These are phyloP conservation scores for Liodrosophila aerea DNA, from an alignment of 2,888 invertebrate genomes.

Conservation along the genomic window DNA sequence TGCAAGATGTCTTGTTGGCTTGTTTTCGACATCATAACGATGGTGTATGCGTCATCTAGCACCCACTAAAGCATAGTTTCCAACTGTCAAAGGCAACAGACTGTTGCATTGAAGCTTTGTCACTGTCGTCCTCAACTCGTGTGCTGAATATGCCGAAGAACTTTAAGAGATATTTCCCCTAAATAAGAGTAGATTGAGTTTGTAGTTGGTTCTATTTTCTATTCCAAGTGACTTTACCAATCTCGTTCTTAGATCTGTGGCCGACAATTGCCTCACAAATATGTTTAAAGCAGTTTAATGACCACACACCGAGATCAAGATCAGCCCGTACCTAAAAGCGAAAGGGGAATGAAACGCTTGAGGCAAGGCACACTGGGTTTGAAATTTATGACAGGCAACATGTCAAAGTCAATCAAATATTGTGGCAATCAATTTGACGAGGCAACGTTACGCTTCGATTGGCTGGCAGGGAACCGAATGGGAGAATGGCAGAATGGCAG, in stretches of 20 bases:
- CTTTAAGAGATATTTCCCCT: too few relatives aligned
- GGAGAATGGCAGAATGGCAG: too few relatives aligned
- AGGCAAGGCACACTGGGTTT: conserved; percentile 12
- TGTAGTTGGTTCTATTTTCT: too few relatives aligned
- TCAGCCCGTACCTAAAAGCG: conserved; percentile 20
- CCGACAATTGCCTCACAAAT: conserved; percentile 25
- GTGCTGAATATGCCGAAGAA: conserved; percentile 22
- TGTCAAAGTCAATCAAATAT: conserved; percentile 81
- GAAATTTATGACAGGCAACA: conserved; percentile 79
- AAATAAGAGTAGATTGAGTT: too few relatives aligned
- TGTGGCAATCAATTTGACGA: conserved; percentile 78
- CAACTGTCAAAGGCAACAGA: conserved; percentile 57
- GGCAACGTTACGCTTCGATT: conserved; percentile 57
- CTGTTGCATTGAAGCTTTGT: conserved; percentile 51
- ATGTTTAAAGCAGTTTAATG: conserved; percentile 42
- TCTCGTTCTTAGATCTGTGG: conserved; percentile 11
- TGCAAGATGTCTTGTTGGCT: conserved; percentile 6
- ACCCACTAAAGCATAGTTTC: conserved; percentile 73
- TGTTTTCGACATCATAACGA: conserved; percentile 54
- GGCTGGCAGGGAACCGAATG: conserved; percentile 1
- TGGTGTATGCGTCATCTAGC: conserved; percentile 69
- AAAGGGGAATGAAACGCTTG: conserved; percentile 2
- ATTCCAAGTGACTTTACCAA: background rate
- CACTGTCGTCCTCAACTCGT: conserved; percentile 13
- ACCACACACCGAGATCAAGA: conserved; percentile 36